A percentile compares a stretch with the other conserved stretches of the same genome.
Conservation (phyloP, 2,888 invertebrate genomes). For the Theretra japonica region DNA sequence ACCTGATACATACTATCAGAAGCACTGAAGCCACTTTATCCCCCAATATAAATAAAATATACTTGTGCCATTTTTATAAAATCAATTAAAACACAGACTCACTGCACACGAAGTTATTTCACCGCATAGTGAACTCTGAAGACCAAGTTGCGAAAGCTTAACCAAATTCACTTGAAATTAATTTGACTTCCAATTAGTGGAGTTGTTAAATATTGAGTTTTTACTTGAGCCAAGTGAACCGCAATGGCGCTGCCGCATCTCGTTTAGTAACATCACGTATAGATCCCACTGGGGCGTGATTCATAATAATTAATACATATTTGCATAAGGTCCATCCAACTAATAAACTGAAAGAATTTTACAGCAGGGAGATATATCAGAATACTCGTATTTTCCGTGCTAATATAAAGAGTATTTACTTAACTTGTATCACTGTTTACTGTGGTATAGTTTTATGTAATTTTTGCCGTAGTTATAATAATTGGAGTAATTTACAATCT, state of each 20-base stretch:
- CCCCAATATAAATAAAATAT: too few species aligned
- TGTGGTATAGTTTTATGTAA: too few species aligned
- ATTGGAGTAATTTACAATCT: too few species aligned
- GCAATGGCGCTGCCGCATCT: neutral
- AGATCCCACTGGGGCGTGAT: neutral
- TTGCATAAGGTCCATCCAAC: neutral
- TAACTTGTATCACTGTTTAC: too few species aligned
- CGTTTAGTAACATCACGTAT: neutral
- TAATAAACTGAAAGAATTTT: too few species aligned
- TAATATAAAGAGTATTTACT: too few species aligned
- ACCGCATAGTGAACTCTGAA: neutral
- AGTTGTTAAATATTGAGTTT: constrained; percentile 13
- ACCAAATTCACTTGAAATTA: constrained; percentile 6
- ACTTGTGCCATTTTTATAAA: too few species aligned
- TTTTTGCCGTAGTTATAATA: too few species aligned
- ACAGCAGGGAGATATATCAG: too few species aligned
- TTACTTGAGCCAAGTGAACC: constrained; percentile 11
- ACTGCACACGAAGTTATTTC: neutral
- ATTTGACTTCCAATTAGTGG: constrained; percentile 21
- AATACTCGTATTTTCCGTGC: too few species aligned
- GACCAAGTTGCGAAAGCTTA: neutral
- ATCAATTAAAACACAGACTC: neutral
- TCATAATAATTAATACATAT: neutral
- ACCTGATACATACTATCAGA: too few species aligned
- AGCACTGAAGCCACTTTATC: too few species aligned